These are phyloP conservation scores for Linnaemya vulpina DNA, from an alignment of 2,888 invertebrate genomes.

Conservation along the genomic window DNA sequence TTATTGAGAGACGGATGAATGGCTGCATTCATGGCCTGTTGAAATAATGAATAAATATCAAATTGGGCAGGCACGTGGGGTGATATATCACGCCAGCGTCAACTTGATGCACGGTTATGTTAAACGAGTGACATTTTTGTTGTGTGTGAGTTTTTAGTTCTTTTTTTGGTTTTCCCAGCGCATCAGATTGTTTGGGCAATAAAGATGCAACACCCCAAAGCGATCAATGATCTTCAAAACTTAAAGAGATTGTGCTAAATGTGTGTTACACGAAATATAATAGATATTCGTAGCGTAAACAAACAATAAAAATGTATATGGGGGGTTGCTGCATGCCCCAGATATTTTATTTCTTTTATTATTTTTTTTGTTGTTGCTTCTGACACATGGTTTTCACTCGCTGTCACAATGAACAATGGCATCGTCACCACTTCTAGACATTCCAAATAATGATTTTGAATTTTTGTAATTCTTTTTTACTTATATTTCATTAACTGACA, in stretches of 20 bases:
- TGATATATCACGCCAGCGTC: constrained; percentile 51
- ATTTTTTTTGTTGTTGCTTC: constrained; percentile 24
- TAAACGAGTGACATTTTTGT: constrained; percentile 59
- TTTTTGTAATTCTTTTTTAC: not conserved
- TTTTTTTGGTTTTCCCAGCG: constrained; percentile 29
- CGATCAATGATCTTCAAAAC: constrained; percentile 64
- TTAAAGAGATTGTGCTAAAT: constrained; percentile 32
- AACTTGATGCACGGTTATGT: constrained; percentile 59
- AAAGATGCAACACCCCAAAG: constrained; percentile 3
- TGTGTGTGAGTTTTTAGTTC: not conserved
- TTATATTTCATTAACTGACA: not conserved
- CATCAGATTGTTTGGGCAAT: constrained; percentile 7
- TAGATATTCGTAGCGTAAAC: constrained; percentile 19
- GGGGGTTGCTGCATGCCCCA: constrained; percentile 27
- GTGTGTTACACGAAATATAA: constrained; percentile 19
- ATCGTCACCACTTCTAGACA: constrained; percentile 37
- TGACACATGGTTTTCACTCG: constrained; percentile 38
- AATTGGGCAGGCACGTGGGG: constrained; percentile 59
- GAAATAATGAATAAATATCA: constrained; percentile 41
- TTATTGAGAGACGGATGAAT: constrained; percentile 25
- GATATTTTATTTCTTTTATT: too few relatives aligned
- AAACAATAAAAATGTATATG: constrained; percentile 26
- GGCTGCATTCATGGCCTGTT: constrained; percentile 35
- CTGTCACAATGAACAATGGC: constrained; percentile 10
- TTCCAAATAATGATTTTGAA: constrained; percentile 35